phyloP scores from a whole-genome alignment of 2,113 vertebrate species.

The Telmatochromis bifrenatus region DNA sequence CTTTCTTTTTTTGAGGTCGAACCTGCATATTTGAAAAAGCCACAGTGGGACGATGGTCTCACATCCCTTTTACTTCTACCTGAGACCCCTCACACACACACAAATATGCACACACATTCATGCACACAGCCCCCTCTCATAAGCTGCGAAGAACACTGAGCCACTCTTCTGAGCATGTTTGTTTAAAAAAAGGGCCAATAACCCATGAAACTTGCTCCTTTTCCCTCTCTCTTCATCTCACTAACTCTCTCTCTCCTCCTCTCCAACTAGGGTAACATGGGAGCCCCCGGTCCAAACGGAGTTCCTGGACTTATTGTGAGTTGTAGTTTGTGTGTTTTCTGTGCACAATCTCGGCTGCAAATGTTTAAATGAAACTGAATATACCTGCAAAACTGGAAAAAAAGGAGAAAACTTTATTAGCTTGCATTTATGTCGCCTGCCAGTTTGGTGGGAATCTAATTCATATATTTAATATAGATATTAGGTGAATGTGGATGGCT shows the following conservation, averaged over 20 bases:
- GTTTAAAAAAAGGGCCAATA: constrained; percentile 59
- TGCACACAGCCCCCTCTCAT: constrained; percentile 35
- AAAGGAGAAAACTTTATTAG: neutral
- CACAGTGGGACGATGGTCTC: constrained; percentile 1
- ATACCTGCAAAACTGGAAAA: neutral
- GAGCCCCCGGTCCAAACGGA: constrained; percentile 90
- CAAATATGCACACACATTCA: neutral
- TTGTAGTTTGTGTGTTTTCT: constrained; percentile 45
- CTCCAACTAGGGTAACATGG: constrained; percentile 81
- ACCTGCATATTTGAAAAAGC: neutral
- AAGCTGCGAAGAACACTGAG: constrained; percentile 54
- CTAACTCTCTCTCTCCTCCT: constrained; percentile 52
- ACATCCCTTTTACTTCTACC: constrained; percentile 14
- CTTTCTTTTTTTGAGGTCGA: neutral
- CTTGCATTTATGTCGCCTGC: neutral
- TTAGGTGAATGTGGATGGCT: neutral
- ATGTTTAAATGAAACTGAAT: constrained; percentile 5
- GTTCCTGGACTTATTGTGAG: constrained; percentile 95
- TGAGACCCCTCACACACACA: neutral
- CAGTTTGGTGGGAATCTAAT: neutral
- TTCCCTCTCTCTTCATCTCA: constrained; percentile 64
- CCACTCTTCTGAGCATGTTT: constrained; percentile 69
- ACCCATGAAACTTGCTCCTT: constrained; percentile 66
- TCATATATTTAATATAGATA: neutral
- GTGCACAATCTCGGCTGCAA: neutral